A percentile compares a stretch with the other conserved stretches of the same genome.
These are phyloP conservation scores for Cyclina sinensis DNA, from an alignment of 1,140 invertebrate species.

Conservation along the genomic window DNA sequence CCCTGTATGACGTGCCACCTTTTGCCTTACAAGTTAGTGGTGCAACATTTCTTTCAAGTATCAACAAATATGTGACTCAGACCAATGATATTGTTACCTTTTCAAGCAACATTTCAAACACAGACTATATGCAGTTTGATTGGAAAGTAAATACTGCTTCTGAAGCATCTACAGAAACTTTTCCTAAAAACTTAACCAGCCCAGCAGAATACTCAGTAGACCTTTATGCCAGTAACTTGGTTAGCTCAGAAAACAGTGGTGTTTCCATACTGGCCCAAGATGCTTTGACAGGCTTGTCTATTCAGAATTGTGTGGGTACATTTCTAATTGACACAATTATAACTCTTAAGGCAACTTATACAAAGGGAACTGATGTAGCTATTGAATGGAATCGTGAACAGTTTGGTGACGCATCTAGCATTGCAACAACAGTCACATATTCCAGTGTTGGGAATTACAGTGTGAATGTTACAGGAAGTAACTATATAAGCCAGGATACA, in stretches of 20 bases:
- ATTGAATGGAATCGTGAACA: conserved; percentile 64
- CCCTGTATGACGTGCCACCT: conserved; percentile 54
- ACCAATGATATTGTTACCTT: conserved; percentile 29
- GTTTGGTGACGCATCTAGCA: not conserved
- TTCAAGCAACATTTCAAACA: conserved; percentile 60
- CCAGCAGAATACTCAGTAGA: conserved; percentile 65
- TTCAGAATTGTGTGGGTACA: conserved; percentile 68
- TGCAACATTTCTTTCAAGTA: conserved; percentile 58
- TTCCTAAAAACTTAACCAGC: conserved; percentile 32
- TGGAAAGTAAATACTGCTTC: conserved; percentile 65
- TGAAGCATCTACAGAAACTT: not conserved
- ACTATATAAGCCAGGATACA: conserved; percentile 64
- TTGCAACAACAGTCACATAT: conserved; percentile 48
- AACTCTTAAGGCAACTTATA: conserved; percentile 52
- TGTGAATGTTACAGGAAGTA: conserved; percentile 71
- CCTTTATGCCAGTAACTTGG: conserved; percentile 72
- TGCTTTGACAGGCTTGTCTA: conserved; percentile 58
- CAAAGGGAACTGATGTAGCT: conserved; percentile 70
- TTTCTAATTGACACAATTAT: conserved; percentile 53
- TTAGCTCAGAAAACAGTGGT: conserved; percentile 59
- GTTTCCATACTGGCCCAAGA: conserved; percentile 70
- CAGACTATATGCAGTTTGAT: conserved; percentile 58
- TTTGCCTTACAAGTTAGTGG: conserved; percentile 56
- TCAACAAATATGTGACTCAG: conserved; percentile 62
- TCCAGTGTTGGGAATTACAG: conserved; percentile 65